Conservation (phyloP, 2,888 invertebrate species). For the Drosophila suboccidentalis region DNA sequence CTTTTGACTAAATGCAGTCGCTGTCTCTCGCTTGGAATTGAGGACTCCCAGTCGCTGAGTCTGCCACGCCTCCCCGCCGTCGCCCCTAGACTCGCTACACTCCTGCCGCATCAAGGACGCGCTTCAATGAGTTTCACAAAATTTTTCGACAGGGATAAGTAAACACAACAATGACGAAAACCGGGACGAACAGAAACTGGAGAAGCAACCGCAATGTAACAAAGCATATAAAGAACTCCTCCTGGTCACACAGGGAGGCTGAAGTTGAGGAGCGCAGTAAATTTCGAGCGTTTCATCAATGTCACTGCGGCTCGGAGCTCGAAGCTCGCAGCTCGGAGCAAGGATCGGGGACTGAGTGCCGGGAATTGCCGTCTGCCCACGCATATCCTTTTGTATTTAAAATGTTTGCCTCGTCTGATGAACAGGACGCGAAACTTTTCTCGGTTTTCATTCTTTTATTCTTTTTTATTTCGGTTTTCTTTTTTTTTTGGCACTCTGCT, state of each 20-base stretch:
- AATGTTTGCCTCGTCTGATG: constrained; percentile 75
- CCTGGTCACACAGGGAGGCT: neutral
- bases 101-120: constrained; percentile 49
- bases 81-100: too few relatives aligned
- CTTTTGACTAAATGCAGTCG: constrained; percentile 81
- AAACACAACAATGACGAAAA: constrained; percentile 66
- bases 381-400: constrained; percentile 82
- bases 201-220: constrained; percentile 62
- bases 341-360: constrained; percentile 25
- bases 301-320: constrained; percentile 58
- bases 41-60: neutral
- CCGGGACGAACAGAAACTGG: constrained; percentile 30
- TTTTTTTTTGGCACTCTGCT: constrained; percentile 32
- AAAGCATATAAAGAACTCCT: constrained; percentile 24
- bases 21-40: neutral
- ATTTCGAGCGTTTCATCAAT: constrained; percentile 80
- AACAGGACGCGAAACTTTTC: constrained; percentile 58
- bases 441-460: constrained; percentile 9
- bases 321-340: constrained; percentile 25
- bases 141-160: constrained; percentile 79
- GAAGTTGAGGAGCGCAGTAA: constrained; percentile 55
- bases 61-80: too few relatives aligned
- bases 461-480: constrained; percentile 22
- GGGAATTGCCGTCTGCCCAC: constrained; percentile 62
- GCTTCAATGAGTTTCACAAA: constrained; percentile 66